Conservation (phyloP, 2,888 invertebrate species). For the Ganaspis brasiliensis region DNA sequence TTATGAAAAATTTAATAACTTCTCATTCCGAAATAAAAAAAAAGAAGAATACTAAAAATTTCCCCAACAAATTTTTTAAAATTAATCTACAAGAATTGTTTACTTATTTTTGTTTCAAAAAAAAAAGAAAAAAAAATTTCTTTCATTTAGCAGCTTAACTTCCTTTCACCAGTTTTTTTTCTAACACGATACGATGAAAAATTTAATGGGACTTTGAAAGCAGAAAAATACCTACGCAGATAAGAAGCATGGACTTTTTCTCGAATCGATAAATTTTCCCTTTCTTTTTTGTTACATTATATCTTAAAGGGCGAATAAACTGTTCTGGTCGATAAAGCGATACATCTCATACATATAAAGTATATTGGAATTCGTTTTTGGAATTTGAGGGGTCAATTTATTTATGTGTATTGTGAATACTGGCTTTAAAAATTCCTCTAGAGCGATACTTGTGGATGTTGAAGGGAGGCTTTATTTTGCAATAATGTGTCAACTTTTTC, state of each 20-base stretch:
- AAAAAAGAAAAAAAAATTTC: no score
- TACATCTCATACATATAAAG: slow-evolving; percentile 41
- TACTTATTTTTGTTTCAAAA: no score
- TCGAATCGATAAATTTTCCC: neutral
- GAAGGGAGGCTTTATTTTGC: neutral
- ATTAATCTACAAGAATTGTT: no score
- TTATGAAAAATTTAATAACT: no score
- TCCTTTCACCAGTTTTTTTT: no score
- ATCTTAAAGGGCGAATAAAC: slow-evolving; percentile 33
- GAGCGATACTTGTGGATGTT: no score
- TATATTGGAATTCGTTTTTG: neutral
- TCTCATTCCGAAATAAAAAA: no score
- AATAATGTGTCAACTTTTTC: slow-evolving; percentile 1
- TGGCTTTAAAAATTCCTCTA: neutral
- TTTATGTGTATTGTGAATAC: neutral
- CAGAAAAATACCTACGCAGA: neutral
- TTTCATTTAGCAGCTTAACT: no score
- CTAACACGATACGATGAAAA: no score
- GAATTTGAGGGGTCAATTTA: neutral
- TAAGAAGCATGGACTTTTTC: neutral
- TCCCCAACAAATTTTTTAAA: no score
- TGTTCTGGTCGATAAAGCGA: slow-evolving; percentile 32
- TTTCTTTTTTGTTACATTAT: slow-evolving; percentile 1
- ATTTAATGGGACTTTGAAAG: neutral
- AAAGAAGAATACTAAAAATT: no score